A percentile compares a stretch with the other conserved stretches of the same genome.
phyloP scores from a whole-genome alignment of 2,888 invertebrate species.

The Netelia inedita region DNA sequence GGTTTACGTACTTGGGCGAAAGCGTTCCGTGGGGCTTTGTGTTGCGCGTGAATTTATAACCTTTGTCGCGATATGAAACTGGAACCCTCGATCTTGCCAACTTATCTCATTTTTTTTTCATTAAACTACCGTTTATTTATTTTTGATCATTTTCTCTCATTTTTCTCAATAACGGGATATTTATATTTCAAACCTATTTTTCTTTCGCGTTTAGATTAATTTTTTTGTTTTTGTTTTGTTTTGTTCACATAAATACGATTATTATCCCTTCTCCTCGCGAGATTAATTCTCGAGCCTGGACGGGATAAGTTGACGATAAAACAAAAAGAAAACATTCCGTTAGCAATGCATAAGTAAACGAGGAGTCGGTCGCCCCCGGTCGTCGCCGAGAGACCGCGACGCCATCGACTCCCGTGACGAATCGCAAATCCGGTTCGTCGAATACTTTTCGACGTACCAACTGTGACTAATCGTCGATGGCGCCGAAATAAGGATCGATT shows the following conservation, averaged over 20 bases:
- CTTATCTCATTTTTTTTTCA: neutral
- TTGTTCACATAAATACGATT: no score
- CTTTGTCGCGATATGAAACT: neutral
- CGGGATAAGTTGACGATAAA: no score
- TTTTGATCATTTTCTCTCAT: neutral
- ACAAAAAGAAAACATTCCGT: neutral
- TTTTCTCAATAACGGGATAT: no score
- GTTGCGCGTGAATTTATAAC: neutral
- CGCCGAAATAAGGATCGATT: no score
- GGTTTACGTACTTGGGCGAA: slow-evolving; percentile 48
- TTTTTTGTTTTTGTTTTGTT: no score
- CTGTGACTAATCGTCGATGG: no score
- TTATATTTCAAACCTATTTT: neutral
- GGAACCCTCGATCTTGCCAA: neutral
- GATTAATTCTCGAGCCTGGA: no score
- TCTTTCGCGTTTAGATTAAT: no score
- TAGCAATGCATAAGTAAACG: neutral
- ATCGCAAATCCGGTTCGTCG: slow-evolving; percentile 43
- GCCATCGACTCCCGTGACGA: slow-evolving; percentile 36
- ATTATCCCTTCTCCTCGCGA: no score
- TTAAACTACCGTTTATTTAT: neutral
- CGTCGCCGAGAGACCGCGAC: slow-evolving; percentile 12
- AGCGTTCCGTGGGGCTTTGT: slow-evolving; percentile 12
- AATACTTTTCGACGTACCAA: neutral
- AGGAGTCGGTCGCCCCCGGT: neutral